These are phyloP conservation scores for Sipha flava DNA, from an alignment of 1,140 invertebrate genomes.

Conservation along the genomic window DNA sequence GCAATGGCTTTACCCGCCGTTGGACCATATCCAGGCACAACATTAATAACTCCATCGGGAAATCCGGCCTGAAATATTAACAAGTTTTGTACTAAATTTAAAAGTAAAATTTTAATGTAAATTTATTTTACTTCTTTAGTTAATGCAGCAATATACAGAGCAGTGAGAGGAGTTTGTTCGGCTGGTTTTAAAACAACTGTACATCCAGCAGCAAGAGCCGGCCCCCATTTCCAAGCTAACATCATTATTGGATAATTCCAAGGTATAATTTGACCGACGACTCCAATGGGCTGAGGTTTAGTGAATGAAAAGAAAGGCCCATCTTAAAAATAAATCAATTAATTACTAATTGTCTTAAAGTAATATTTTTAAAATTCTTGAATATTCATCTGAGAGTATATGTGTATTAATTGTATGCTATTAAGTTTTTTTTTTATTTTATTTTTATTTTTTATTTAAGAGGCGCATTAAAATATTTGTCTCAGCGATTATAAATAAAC, in stretches of 20 bases:
- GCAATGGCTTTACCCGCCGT: conserved; percentile 73
- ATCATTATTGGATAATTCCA: conserved; percentile 85
- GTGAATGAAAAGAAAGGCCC: conserved; percentile 51
- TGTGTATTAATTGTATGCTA: too few species aligned
- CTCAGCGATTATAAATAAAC: too few species aligned
- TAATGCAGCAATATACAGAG: conserved; percentile 69
- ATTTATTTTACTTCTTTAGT: conserved; percentile 54
- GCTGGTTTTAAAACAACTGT: conserved; percentile 83
- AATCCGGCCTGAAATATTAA: conserved; percentile 57
- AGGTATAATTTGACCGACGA: conserved; percentile 82
- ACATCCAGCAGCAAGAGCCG: conserved; percentile 74
- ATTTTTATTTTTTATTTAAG: too few species aligned
- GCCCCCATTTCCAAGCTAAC: conserved; percentile 73
- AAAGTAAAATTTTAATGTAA: background rate
- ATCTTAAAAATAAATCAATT: conserved; percentile 47
- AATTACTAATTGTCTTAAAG: too few species aligned
- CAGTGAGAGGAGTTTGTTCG: conserved; percentile 87
- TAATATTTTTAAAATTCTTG: too few species aligned
- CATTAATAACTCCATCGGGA: conserved; percentile 77
- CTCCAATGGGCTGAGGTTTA: conserved; percentile 72
- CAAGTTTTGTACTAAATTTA: too few species aligned
- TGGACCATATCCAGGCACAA: conserved; percentile 72
- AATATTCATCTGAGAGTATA: too few species aligned
- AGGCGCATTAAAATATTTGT: too few species aligned
- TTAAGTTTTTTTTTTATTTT: too few species aligned